Base-by-base conservation (phyloP, 2,888 invertebrate genomes). In the Choristoneura rosaceana region DNA sequence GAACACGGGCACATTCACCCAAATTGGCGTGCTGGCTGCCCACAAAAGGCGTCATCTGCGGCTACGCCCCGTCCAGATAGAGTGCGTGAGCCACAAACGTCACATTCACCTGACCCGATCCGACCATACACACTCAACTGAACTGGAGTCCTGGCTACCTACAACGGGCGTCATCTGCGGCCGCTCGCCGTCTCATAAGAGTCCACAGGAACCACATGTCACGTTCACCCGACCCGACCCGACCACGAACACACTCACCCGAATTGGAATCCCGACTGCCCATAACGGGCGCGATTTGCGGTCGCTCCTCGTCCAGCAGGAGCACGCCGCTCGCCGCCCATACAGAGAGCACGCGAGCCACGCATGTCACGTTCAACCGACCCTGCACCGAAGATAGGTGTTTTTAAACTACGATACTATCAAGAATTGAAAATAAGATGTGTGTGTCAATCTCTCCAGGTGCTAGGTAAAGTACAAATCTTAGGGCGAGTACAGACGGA, bases 161-260 rank as follows among this genome's bases (percentile, higher is more conserved):
- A 96, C 93, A 71, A 96, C 96, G 8, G 96, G 95, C 14, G 96
- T 96, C 64, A 96, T 95, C 84, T 95, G 95, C 59, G 96, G 96
- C 79, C 95, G 92, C 86, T 96, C 96, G 81, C 96, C 96, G 77
- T 95, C 95, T 70, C 76, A 95, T 94, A 63, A 92, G 83, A 95
- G 92, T 82, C 96, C 94, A 61, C 94, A 93, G 65, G 95, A 95
- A 78, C 95, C 94, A 81, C 96, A 96, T 66, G 95, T 94, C 81
- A 96, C 94, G 81, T 95, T 95, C 78, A 96, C 84, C 74, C 94
- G 95, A 77, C 95, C 95, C 87, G 95, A 82, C 17, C 63, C 75
- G 75, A 74, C 73, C 25, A 10, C 12, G 17, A 4, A 25, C 3
- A 43, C 17, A n/a, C 66, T 76, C 78, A 93, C 93, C 93, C 81